phyloP scores from a whole-genome alignment of 2,888 invertebrate genomes.

The Acrocyrtus sp. region DNA sequence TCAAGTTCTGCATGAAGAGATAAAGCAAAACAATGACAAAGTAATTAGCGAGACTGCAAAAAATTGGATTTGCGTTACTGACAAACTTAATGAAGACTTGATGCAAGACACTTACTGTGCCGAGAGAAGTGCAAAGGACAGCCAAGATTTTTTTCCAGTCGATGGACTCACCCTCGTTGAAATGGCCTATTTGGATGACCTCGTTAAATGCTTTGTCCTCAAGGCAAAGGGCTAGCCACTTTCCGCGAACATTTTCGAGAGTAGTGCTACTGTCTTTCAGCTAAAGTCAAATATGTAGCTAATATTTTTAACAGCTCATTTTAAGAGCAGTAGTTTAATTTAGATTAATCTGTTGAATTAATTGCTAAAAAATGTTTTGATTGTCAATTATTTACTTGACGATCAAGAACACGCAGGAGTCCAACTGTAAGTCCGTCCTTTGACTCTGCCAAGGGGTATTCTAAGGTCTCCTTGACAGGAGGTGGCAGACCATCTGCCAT shows the following conservation, averaged over 20 bases:
- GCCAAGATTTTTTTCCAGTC: conserved; percentile 57
- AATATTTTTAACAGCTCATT: neutral
- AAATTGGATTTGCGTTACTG: too few species aligned
- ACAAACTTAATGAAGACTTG: too few species aligned
- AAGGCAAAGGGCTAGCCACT: conserved; percentile 59
- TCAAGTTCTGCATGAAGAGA: conserved; percentile 45
- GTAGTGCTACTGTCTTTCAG: conserved; percentile 24
- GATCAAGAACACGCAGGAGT: conserved; percentile 79
- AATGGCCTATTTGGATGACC: conserved; percentile 40
- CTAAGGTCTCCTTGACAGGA: conserved; percentile 81
- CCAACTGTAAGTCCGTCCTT: conserved; percentile 83
- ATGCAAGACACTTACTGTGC: too few species aligned
- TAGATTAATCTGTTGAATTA: neutral
- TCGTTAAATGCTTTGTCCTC: conserved; percentile 50
- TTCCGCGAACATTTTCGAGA: conserved; percentile 37
- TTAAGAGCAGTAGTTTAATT: neutral
- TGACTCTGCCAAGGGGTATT: conserved; percentile 75
- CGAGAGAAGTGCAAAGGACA: conserved; percentile 55
- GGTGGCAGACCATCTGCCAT: conserved; percentile 80
- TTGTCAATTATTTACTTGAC: conserved; percentile 72
- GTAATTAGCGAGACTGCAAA: too few species aligned
- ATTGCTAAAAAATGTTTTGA: conserved; percentile 62
- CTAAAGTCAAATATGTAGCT: neutral
- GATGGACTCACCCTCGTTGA: conserved; percentile 35
- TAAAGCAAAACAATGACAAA: too few species aligned